Evolutionary conservation across 92 coral and sea anemone genomes (phyloP).

Genomic region (Actinernus sp.): DNA sequence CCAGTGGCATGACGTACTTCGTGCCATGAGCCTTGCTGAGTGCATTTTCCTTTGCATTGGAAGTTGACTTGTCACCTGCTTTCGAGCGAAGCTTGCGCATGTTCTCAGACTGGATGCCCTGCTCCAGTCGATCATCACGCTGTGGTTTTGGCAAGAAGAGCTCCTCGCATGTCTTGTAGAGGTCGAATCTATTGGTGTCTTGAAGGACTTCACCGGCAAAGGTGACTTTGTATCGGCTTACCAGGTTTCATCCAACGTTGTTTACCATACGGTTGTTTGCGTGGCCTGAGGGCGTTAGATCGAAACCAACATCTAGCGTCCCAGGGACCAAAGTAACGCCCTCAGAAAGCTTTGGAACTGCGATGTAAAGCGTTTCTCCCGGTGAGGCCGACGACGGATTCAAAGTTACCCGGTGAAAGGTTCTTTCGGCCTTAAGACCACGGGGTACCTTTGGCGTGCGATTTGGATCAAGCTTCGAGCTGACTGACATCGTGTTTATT

Average conservation of each 20-base stretch:
- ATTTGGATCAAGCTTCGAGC: constrained; percentile 7
- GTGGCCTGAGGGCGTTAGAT: constrained; percentile 8
- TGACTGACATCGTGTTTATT: neutral
- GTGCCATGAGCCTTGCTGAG: neutral
- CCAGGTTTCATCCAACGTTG: constrained; percentile 39
- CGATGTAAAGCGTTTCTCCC: constrained; percentile 7
- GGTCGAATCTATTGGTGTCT: constrained; percentile 24
- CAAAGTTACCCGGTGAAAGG: constrained; percentile 14
- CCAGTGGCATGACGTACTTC: constrained; percentile 25
- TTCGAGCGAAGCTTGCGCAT: constrained; percentile 7
- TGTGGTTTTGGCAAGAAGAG: neutral
- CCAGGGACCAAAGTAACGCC: constrained; percentile 17
- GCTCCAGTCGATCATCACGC: constrained; percentile 2
- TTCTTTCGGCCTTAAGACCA: constrained; percentile 10
- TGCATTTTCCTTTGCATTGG: constrained; percentile 10
- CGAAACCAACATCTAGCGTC: constrained; percentile 4
- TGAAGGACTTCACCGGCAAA: constrained; percentile 38
- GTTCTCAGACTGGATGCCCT: constrained; percentile 13
- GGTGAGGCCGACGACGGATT: constrained; percentile 1
- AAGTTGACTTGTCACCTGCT: constrained; percentile 21
- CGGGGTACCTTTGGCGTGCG: neutral
- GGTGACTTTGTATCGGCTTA: constrained; percentile 12
- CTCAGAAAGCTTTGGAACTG: constrained; percentile 21
- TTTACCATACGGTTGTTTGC: constrained; percentile 34
- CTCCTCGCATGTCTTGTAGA: constrained; percentile 16